phyloP scores from a whole-genome alignment of 2,797 vertebrate species.

The Florisuga fusca region DNA sequence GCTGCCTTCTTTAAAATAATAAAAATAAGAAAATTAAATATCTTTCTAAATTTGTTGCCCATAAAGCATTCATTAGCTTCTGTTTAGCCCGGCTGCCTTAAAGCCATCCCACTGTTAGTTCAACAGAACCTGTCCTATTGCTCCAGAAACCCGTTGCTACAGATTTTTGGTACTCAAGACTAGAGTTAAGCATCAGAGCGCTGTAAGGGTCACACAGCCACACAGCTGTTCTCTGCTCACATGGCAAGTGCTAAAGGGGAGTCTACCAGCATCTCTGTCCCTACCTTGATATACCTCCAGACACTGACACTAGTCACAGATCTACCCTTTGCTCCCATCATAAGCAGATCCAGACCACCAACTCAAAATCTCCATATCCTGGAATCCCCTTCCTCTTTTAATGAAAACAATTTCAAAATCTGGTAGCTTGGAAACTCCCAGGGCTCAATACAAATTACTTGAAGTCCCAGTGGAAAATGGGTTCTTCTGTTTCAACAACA shows the following conservation, averaged over 20 bases:
- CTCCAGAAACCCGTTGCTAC: not conserved
- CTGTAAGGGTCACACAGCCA: too few species aligned
- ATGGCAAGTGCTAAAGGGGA: not conserved
- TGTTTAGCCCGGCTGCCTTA: not conserved
- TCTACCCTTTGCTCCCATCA: not conserved
- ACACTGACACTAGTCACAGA: not conserved
- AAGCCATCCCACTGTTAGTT: not conserved
- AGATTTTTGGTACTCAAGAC: not conserved
- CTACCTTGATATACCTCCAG: not conserved
- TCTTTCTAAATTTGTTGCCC: not conserved
- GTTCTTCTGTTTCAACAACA: not conserved
- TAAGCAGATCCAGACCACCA: not conserved
- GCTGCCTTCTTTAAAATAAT: not conserved
- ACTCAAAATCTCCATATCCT: not conserved
- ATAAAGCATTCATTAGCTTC: not conserved
- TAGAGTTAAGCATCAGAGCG: not conserved
- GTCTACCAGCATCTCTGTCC: not conserved
- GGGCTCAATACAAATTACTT: not conserved
- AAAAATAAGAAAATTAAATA: not conserved
- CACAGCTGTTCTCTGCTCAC: not conserved
- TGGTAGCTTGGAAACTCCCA: not conserved
- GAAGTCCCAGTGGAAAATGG: constrained; percentile 17
- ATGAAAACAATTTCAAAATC: constrained; percentile 2
- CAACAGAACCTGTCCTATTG: not conserved
- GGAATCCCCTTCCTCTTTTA: not conserved